These are phyloP conservation scores for Drosophila micromelanica DNA, from an alignment of 1,140 invertebrate genomes.

Conservation along the genomic window DNA sequence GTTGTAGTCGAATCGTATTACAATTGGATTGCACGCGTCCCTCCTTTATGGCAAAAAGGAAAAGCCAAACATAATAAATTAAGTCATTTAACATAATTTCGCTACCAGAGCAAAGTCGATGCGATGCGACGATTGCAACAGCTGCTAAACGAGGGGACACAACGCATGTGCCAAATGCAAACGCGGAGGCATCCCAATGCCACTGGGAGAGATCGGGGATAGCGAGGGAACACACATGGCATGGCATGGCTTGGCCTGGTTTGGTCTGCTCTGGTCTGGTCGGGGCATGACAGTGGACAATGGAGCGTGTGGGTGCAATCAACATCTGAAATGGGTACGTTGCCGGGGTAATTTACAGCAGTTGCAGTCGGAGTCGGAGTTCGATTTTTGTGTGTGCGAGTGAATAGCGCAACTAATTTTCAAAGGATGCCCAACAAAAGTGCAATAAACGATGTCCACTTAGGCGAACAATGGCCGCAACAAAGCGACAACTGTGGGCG, in stretches of 20 bases:
- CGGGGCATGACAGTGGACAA: constrained; percentile 37
- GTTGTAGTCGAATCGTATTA: constrained; percentile 46
- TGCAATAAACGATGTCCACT: constrained; percentile 81
- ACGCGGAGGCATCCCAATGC: constrained; percentile 17
- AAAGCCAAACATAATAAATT: constrained; percentile 78
- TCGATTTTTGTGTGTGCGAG: constrained; percentile 18
- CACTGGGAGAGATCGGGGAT: constrained; percentile 9
- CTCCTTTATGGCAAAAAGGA: constrained; percentile 55
- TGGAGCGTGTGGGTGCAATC: constrained; percentile 77
- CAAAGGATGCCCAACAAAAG: constrained; percentile 75
- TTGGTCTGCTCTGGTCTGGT: not conserved
- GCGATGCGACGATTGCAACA: constrained; percentile 49
- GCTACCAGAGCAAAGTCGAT: constrained; percentile 57
- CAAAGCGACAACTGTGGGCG: constrained; percentile 51
- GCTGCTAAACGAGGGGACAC: constrained; percentile 76
- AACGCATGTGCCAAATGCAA: constrained; percentile 63
- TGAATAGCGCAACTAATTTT: constrained; percentile 83
- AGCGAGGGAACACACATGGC: constrained; percentile 37
- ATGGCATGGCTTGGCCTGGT: no score
- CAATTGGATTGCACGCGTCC: constrained; percentile 53
- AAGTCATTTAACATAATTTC: constrained; percentile 81
- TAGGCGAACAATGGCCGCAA: constrained; percentile 62
- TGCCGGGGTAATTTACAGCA: constrained; percentile 66
- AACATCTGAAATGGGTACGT: constrained; percentile 49
- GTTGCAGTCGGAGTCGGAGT: constrained; percentile 30